phyloP scores from a whole-genome alignment of 2,113 vertebrate species.

The western clawed frog (Xenopus tropicalis) region DNA sequence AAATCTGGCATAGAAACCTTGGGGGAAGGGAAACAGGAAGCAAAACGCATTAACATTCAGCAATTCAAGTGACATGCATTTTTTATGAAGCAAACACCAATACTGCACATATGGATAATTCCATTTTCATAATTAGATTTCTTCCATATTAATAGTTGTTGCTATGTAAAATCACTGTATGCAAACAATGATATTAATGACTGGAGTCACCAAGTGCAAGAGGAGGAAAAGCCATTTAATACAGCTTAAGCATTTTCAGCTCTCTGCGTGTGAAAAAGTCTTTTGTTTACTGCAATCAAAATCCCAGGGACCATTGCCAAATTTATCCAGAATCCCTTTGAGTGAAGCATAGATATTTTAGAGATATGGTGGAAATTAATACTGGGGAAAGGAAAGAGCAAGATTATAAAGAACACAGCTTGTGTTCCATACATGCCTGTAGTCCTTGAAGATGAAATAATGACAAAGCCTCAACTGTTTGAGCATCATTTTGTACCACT shows the following conservation, averaged over 20 bases:
- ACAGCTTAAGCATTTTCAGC: too few relatives aligned
- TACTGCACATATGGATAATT: conserved; percentile 43
- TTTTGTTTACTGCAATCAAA: too few relatives aligned
- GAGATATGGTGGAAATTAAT: too few relatives aligned
- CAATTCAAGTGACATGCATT: too few relatives aligned
- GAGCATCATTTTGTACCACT: conserved; percentile 52
- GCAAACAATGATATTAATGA: conserved; percentile 45
- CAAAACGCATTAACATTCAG: too few relatives aligned
- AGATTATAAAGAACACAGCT: too few relatives aligned
- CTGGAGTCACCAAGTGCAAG: not conserved
- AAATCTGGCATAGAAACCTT: conserved; percentile 47
- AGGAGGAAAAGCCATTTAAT: too few relatives aligned
- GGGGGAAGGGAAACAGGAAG: not conserved
- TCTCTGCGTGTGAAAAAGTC: too few relatives aligned
- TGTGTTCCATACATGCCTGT: conserved; percentile 53
- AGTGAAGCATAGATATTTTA: too few relatives aligned
- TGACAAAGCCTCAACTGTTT: conserved; percentile 64
- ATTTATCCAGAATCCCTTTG: too few relatives aligned
- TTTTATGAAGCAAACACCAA: not conserved
- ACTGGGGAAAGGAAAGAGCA: too few relatives aligned
- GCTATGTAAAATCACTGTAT: conserved; percentile 40
- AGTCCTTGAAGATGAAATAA: conserved; percentile 66
- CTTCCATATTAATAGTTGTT: conserved; percentile 55
- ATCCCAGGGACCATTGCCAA: too few relatives aligned
- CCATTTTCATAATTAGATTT: conserved; percentile 52